A percentile compares a stretch with the other conserved stretches of the same genome.
Conservation (phyloP, 2,888 invertebrate genomes). For the Drosophila imparisetae region DNA sequence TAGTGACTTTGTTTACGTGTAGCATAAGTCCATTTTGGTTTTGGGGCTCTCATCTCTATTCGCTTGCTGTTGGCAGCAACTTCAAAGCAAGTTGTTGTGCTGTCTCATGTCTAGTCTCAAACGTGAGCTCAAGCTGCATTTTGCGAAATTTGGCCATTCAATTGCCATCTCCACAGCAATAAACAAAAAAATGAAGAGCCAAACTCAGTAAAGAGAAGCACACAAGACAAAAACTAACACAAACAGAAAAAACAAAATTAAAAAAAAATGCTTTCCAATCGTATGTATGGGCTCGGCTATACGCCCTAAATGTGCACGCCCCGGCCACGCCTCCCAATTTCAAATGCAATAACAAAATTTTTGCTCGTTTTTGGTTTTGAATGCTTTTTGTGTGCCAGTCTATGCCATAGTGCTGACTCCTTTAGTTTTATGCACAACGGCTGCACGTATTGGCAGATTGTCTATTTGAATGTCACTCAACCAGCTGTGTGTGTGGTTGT, state of each 20-base stretch:
- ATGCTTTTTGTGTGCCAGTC: slow-evolving; percentile 35
- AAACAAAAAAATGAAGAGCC: slow-evolving; percentile 24
- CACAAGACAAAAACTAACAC: slow-evolving; percentile 51
- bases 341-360: slow-evolving; percentile 77
- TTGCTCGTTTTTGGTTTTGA: slow-evolving; percentile 69
- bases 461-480: slow-evolving; percentile 77
- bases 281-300: slow-evolving; percentile 69
- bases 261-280: slow-evolving; percentile 49
- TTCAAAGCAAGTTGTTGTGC: slow-evolving; percentile 53
- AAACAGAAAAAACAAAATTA: slow-evolving; percentile 2
- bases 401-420: slow-evolving; percentile 65
- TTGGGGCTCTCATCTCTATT: slow-evolving; percentile 38
- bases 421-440: slow-evolving; percentile 77
- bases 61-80: slow-evolving; percentile 26
- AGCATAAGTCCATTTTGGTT: neutral
- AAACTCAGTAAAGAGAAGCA: slow-evolving; percentile 23
- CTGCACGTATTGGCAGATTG: slow-evolving; percentile 76
- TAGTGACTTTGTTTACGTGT: neutral
- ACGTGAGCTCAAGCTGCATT: slow-evolving; percentile 75
- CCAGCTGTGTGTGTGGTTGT: slow-evolving; percentile 24
- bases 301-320: slow-evolving; percentile 64
- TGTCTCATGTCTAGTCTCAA: slow-evolving; percentile 57
- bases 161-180: slow-evolving; percentile 66
- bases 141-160: slow-evolving; percentile 76
- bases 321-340: slow-evolving; percentile 71